Percentiles rank a stretch among this genome's conserved stretches.
phyloP scores from a whole-genome alignment of 1,140 invertebrate species.

The Neodiprion virginianus region DNA sequence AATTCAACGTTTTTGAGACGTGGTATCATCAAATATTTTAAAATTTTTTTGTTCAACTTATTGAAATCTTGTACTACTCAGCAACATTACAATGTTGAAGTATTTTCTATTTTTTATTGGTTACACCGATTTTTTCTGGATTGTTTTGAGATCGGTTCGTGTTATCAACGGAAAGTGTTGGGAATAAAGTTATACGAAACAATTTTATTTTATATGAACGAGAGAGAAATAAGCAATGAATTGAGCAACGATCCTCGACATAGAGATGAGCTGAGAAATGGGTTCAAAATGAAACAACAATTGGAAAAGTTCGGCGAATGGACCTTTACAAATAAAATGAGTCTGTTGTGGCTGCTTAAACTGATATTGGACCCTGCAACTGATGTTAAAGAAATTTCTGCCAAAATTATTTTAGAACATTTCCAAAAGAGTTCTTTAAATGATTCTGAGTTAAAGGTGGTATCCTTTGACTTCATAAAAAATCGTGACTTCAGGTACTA shows the following conservation, averaged over 20 bases:
- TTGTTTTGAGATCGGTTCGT: conserved; percentile 61
- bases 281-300: conserved; percentile 13
- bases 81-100: conserved; percentile 6
- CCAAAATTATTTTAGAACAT: conserved; percentile 54
- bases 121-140: conserved; percentile 58
- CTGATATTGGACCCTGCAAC: conserved; percentile 54
- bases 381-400: conserved; percentile 59
- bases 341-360: conserved; percentile 43
- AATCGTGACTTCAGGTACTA: background rate
- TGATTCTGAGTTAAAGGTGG: conserved; percentile 39
- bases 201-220: conserved; percentile 37
- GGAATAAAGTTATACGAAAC: conserved; percentile 54
- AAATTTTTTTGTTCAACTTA: conserved; percentile 37
- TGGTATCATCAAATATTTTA: conserved; percentile 43
- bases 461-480: background rate
- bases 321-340: conserved; percentile 50
- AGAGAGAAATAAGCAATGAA: conserved; percentile 6
- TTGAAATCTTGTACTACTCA: conserved; percentile 29
- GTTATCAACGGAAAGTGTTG: conserved; percentile 65
- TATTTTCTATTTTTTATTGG: conserved; percentile 56
- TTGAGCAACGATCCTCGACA: conserved; percentile 19
- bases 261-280: conserved; percentile 21
- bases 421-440: conserved; percentile 41
- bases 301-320: conserved; percentile 34
- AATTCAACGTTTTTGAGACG: conserved; percentile 40